Evolutionary conservation across 2,797 vertebrate species (phyloP).

Genomic region (Liparis tanakae): DNA sequence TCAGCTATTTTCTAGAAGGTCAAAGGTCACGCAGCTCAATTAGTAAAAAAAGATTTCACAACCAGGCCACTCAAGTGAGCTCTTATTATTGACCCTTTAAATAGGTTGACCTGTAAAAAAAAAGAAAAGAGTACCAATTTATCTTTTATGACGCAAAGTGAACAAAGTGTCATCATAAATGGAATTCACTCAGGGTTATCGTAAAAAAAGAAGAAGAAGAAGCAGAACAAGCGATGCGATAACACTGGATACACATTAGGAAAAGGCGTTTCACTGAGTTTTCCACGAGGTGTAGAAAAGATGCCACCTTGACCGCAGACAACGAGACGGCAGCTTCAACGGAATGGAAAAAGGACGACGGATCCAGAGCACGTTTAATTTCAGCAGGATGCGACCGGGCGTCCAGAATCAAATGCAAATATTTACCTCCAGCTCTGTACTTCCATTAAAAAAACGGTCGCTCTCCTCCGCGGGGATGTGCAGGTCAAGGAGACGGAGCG

Average conservation of each 20-base stretch:
- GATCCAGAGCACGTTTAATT: constrained; percentile 38
- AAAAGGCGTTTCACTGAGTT: not conserved
- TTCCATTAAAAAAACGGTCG: constrained; percentile 43
- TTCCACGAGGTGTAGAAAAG: not conserved
- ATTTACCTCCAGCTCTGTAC: constrained; percentile 57
- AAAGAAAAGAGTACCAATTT: not conserved
- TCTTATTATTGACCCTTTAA: not conserved
- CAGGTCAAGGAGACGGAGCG: constrained; percentile 69
- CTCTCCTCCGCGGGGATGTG: constrained; percentile 37
- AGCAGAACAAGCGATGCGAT: not conserved
- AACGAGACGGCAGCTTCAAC: constrained; percentile 11
- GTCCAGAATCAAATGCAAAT: constrained; percentile 68
- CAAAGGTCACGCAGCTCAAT: constrained; percentile 14
- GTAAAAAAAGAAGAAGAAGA: not conserved
- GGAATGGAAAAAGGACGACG: constrained; percentile 26
- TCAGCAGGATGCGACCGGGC: constrained; percentile 42
- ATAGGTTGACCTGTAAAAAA: not conserved
- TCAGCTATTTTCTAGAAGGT: not conserved
- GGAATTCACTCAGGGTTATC: not conserved
- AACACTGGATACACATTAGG: not conserved
- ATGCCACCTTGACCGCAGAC: constrained; percentile 39
- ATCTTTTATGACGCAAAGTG: not conserved
- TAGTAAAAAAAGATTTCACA: constrained; percentile 9
- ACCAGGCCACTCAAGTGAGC: not conserved
- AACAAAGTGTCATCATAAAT: constrained; percentile 2